These are phyloP conservation scores for Saturnia japonica DNA, from an alignment of 2,888 invertebrate genomes.

Conservation along the genomic window DNA sequence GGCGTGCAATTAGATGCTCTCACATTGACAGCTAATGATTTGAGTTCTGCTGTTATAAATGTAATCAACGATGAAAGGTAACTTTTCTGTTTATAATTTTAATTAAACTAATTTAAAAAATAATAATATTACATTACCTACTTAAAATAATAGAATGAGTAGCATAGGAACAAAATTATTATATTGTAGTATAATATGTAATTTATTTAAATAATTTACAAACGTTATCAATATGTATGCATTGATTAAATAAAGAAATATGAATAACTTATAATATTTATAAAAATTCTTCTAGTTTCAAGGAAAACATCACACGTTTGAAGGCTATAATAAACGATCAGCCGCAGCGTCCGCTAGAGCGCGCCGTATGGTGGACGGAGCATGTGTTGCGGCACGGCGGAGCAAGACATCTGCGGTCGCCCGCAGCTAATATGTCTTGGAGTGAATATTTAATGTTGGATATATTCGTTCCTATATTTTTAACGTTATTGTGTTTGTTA, in stretches of 20 bases:
- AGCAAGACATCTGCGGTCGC: slow-evolving; percentile 29
- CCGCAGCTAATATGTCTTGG: slow-evolving; percentile 31
- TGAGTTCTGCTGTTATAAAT: slow-evolving; percentile 39
- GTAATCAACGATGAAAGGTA: slow-evolving; percentile 42
- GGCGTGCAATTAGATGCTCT: slow-evolving; percentile 50
- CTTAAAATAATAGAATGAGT: too few relatives aligned
- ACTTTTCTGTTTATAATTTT: background rate
- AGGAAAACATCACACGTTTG: background rate
- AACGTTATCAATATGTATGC: background rate
- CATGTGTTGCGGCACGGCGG: slow-evolving; percentile 42
- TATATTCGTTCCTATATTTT: slow-evolving; percentile 2
- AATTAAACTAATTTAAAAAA: background rate
- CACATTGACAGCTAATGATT: slow-evolving; percentile 38
- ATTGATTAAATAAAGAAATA: background rate
- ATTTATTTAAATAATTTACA: too few relatives aligned
- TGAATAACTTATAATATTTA: background rate
- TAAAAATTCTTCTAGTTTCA: background rate
- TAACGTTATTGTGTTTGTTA: background rate
- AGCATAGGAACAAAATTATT: too few relatives aligned
- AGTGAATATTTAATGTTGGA: slow-evolving; percentile 21
- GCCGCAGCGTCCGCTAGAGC: slow-evolving; percentile 42
- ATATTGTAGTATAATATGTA: too few relatives aligned
- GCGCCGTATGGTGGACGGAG: slow-evolving; percentile 49
- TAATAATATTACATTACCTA: background rate
- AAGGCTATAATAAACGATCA: slow-evolving; percentile 28